Conservation (phyloP, 37 sponge, comb jelly and placozoan genomes). For the Diacarnus erythraeanus region DNA sequence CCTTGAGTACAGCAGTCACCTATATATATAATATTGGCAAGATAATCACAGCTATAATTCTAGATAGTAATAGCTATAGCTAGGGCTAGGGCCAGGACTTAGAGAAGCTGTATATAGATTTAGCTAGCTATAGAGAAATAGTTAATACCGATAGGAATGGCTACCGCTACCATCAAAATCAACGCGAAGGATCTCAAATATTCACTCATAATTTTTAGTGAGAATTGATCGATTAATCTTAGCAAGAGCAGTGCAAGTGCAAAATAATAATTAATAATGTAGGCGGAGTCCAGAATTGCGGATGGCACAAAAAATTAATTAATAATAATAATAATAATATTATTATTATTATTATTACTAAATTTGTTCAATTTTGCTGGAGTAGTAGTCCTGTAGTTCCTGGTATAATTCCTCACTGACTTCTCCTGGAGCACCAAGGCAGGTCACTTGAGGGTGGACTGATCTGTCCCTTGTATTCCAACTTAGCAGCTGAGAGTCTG, state of each 20-base stretch:
- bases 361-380: neutral
- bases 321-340: neutral
- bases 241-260: too few species aligned
- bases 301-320: neutral
- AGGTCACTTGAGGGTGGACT: neutral
- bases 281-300: neutral
- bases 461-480: conserved; percentile 5
- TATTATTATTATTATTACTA: neutral
- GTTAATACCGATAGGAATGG: neutral
- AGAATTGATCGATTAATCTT: too few species aligned
- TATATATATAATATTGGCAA: too few species aligned
- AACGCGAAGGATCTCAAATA: too few species aligned
- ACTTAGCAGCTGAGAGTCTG: conserved; percentile 4
- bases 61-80: too few species aligned
- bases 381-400: conserved; percentile 55
- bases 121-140: too few species aligned
- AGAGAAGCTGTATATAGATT: too few species aligned
- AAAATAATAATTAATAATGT: too few species aligned
- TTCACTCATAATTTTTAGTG: too few species aligned
- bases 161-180: neutral
- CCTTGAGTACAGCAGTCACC: neutral
- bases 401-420: conserved; percentile 33
- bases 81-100: too few species aligned
- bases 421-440: conserved; percentile 47
- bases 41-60: too few species aligned